Evolutionary conservation across 2,797 vertebrate species (phyloP).

Genomic region (Pogoniulus pusillus): DNA sequence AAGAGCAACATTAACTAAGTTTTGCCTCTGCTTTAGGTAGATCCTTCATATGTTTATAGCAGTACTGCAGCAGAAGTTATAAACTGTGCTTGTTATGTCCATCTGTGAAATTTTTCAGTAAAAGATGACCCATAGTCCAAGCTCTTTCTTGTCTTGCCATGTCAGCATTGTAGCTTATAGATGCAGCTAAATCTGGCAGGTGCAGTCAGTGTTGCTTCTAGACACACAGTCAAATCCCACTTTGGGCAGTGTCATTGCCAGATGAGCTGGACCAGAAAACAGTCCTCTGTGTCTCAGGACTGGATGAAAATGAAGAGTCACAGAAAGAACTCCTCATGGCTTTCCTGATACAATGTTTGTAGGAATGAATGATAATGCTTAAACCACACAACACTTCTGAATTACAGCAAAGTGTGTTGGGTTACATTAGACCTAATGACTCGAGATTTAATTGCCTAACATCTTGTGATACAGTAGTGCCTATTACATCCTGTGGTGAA

Average conservation of each 20-base stretch:
- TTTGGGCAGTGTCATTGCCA: not conserved
- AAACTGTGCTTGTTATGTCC: not conserved
- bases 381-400: not conserved
- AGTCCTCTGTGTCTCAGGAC: not conserved
- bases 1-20: conserved; percentile 44
- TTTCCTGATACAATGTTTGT: not conserved
- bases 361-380: not conserved
- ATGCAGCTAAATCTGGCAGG: not conserved
- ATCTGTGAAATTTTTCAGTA: not conserved
- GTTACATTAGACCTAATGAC: not conserved
- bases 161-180: not conserved
- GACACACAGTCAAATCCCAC: fast-evolving
- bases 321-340: not conserved
- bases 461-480: fast-evolving
- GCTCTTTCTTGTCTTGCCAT: not conserved
- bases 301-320: not conserved
- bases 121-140: not conserved
- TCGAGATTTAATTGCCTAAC: not conserved
- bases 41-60: conserved; percentile 18
- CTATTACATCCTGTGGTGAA: not conserved
- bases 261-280: not conserved
- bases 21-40: conserved; percentile 2
- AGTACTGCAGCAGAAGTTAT: no score
- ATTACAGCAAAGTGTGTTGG: not conserved
- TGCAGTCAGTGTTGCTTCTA: not conserved